Conservation (phyloP, 2,113 vertebrate genomes). For the Leptobrachium leishanense region DNA sequence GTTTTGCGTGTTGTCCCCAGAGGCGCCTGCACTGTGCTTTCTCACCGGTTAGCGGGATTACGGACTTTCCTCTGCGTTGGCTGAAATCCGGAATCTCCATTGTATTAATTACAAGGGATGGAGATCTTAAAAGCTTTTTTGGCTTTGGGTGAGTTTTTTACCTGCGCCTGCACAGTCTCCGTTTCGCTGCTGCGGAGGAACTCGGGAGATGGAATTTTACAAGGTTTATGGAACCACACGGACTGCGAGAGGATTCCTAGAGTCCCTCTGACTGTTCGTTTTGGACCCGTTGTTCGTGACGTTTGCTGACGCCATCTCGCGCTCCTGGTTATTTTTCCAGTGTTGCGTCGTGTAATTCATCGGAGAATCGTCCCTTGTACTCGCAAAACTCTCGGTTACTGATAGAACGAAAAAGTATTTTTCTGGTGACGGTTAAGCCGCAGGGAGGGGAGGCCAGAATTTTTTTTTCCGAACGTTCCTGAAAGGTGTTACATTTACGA, state of each 20-base stretch:
- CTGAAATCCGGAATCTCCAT: not conserved
- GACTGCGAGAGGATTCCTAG: too few relatives aligned
- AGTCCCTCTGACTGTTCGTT: too few relatives aligned
- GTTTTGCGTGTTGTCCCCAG: too few relatives aligned
- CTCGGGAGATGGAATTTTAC: not conserved
- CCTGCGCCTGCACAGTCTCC: not conserved
- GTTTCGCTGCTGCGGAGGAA: not conserved
- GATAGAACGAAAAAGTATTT: slow-evolving; percentile 20
- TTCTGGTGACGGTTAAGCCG: slow-evolving; percentile 13
- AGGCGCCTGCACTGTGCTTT: too few relatives aligned
- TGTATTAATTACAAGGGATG: slow-evolving; percentile 15
- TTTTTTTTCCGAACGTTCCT: slow-evolving; percentile 29
- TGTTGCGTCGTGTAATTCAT: slow-evolving; percentile 18
- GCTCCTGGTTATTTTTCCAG: slow-evolving; percentile 23
- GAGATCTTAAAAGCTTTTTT: slow-evolving; percentile 29
- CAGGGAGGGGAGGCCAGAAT: not conserved
- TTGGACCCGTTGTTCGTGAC: too few relatives aligned
- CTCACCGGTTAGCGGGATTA: too few relatives aligned
- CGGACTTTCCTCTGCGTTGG: too few relatives aligned
- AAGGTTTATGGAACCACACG: too few relatives aligned
- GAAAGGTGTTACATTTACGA: slow-evolving; percentile 49
- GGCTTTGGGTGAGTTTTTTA: not conserved
- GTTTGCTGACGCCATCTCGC: too few relatives aligned
- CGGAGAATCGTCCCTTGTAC: slow-evolving; percentile 22
- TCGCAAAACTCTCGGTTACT: not conserved